Percentiles rank a stretch among this genome's conserved stretches.
These are phyloP conservation scores for Thelaira solivaga DNA, from an alignment of 2,888 invertebrate species.

Conservation along the genomic window DNA sequence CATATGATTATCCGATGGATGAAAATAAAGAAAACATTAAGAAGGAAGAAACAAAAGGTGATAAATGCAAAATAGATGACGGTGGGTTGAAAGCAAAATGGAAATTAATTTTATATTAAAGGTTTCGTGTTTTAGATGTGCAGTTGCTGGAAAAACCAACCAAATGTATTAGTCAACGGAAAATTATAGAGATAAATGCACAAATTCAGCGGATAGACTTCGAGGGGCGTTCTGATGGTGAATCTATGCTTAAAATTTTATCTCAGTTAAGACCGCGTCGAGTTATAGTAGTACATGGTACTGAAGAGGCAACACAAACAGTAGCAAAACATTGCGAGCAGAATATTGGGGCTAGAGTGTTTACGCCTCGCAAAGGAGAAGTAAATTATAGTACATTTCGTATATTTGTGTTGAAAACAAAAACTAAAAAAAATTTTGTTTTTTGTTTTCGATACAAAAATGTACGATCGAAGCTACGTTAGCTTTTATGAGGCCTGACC, in stretches of 20 bases:
- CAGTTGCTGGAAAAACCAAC: slow-evolving; percentile 87
- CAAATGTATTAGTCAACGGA: slow-evolving; percentile 87
- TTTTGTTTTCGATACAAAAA: too few species aligned
- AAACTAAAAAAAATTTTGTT: too few species aligned
- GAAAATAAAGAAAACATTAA: slow-evolving; percentile 75
- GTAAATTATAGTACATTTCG: slow-evolving; percentile 70
- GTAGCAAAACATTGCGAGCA: slow-evolving; percentile 84
- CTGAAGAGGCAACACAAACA: slow-evolving; percentile 82
- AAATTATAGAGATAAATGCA: slow-evolving; percentile 88
- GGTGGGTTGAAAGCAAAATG: slow-evolving; percentile 46
- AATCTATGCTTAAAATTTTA: slow-evolving; percentile 88
- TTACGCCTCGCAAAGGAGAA: slow-evolving; percentile 89
- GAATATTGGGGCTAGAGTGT: slow-evolving; percentile 85
- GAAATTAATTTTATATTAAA: background rate
- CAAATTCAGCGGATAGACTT: slow-evolving; percentile 96
- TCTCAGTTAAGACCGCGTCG: slow-evolving; percentile 88
- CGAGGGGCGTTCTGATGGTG: slow-evolving; percentile 94
- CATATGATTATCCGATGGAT: slow-evolving; percentile 71
- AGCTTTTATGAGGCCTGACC: too few species aligned
- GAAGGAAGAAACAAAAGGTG: slow-evolving; percentile 68
- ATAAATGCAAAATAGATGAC: slow-evolving; percentile 62
- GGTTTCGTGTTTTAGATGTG: slow-evolving; percentile 73
- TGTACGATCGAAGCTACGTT: too few species aligned
- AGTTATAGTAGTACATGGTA: slow-evolving; percentile 87
- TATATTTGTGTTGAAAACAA: too few species aligned